phyloP scores from a whole-genome alignment of 92 coral and sea anemone genomes.

The Porites lobata region DNA sequence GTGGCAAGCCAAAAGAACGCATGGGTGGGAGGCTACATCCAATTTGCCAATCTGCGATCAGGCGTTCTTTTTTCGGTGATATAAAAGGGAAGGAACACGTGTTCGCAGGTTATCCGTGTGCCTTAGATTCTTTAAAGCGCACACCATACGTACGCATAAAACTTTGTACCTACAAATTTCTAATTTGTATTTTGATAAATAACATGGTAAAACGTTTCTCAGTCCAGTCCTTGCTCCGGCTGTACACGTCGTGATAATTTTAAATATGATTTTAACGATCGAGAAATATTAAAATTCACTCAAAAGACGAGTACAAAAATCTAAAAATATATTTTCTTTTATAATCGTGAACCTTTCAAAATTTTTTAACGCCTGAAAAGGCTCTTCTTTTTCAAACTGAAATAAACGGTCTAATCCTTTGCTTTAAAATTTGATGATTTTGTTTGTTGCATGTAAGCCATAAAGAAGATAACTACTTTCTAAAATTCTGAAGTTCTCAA shows the following conservation, averaged over 20 bases:
- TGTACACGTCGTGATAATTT: constrained; percentile 29
- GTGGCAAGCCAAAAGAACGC: too few relatives aligned
- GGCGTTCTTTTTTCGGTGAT: too few relatives aligned
- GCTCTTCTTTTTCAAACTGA: neutral
- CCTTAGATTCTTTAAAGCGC: neutral
- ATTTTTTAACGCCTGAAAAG: constrained; percentile 38
- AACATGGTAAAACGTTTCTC: neutral
- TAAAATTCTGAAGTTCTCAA: neutral
- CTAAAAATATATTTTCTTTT: neutral
- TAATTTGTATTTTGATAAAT: constrained; percentile 47
- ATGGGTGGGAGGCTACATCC: too few relatives aligned
- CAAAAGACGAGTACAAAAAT: neutral
- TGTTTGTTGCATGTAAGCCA: neutral
- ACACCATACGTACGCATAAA: neutral
- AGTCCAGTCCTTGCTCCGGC: neutral
- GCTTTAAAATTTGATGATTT: constrained; percentile 10
- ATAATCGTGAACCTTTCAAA: constrained; percentile 8
- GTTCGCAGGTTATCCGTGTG: too few relatives aligned
- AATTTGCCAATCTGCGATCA: too few relatives aligned
- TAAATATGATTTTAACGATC: constrained; percentile 24
- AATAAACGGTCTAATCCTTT: constrained; percentile 27
- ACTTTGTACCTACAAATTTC: constrained; percentile 49
- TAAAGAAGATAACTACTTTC: neutral
- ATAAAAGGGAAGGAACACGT: too few relatives aligned
- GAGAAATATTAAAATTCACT: neutral